Conservation (phyloP, 2,797 vertebrate species). For the Hybognathus amarus region DNA sequence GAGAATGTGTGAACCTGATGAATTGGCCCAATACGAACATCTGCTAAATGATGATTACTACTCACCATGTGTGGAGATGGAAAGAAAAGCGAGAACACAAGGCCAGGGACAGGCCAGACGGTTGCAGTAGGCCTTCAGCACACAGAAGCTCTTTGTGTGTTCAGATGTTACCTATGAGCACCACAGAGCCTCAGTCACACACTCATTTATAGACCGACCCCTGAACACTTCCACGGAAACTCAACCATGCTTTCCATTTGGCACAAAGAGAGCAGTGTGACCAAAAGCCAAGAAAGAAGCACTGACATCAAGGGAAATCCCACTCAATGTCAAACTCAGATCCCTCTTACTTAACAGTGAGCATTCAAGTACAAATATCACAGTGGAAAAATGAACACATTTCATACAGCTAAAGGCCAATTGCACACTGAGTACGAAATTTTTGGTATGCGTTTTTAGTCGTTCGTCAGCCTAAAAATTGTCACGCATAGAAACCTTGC, state of each 20-base stretch:
- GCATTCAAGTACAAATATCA: neutral
- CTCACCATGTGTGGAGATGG: neutral
- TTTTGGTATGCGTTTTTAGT: too few species aligned
- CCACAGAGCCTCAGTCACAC: conserved; percentile 1
- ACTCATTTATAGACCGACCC: conserved; percentile 16
- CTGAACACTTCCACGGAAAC: conserved; percentile 20
- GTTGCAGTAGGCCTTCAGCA: conserved; percentile 40
- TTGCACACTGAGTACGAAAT: too few species aligned
- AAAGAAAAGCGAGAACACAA: neutral
- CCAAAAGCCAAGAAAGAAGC: neutral
- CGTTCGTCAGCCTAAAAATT: too few species aligned
- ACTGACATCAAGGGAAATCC: conserved; percentile 24
- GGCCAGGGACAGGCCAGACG: neutral
- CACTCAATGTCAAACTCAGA: neutral
- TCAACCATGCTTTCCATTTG: conserved; percentile 7
- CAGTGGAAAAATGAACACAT: conserved; percentile 4
- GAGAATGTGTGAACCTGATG: neutral
- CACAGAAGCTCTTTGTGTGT: conserved; percentile 66
- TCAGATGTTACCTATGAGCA: conserved; percentile 25
- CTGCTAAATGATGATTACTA: neutral
- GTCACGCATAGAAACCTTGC: too few species aligned
- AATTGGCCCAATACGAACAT: neutral
- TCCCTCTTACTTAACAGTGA: neutral
- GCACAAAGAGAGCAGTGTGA: conserved; percentile 34
- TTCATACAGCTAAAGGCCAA: neutral